Evolutionary conservation across 2,888 invertebrate species (phyloP).

Genomic region (Stegana nigrithorax): DNA sequence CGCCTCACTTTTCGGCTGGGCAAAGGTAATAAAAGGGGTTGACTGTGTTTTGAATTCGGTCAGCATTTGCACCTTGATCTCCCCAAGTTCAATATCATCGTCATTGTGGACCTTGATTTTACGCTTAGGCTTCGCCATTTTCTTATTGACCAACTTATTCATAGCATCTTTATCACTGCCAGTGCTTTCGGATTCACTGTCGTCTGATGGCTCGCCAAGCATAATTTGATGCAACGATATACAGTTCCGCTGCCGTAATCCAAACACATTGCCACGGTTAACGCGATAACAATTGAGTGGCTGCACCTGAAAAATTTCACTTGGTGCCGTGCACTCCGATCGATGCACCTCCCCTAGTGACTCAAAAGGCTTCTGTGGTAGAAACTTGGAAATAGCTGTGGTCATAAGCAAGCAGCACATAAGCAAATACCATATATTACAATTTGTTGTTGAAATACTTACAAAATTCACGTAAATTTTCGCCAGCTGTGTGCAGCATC

Average conservation of each 20-base stretch:
- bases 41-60: slow-evolving; percentile 37
- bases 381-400: no score
- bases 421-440: background rate
- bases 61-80: background rate
- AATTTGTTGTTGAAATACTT: no score
- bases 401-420: no score
- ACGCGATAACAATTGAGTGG: slow-evolving; percentile 32
- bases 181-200: background rate
- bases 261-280: slow-evolving; percentile 40
- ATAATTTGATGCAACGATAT: slow-evolving; percentile 48
- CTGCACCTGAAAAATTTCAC: slow-evolving; percentile 60
- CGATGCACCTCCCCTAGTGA: no score
- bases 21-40: slow-evolving; percentile 58
- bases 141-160: no score
- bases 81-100: background rate
- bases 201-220: background rate
- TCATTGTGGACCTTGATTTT: background rate
- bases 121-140: no score
- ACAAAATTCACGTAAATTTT: slow-evolving; percentile 41
- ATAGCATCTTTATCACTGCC: background rate
- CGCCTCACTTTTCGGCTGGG: slow-evolving; percentile 41
- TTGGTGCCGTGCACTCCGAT: slow-evolving; percentile 4
- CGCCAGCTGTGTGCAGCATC: slow-evolving; percentile 52
- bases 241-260: slow-evolving; percentile 48
- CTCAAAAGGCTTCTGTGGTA: no score